phyloP scores from a whole-genome alignment of 2,113 vertebrate genomes.

The Cricetomys ansorgei region DNA sequence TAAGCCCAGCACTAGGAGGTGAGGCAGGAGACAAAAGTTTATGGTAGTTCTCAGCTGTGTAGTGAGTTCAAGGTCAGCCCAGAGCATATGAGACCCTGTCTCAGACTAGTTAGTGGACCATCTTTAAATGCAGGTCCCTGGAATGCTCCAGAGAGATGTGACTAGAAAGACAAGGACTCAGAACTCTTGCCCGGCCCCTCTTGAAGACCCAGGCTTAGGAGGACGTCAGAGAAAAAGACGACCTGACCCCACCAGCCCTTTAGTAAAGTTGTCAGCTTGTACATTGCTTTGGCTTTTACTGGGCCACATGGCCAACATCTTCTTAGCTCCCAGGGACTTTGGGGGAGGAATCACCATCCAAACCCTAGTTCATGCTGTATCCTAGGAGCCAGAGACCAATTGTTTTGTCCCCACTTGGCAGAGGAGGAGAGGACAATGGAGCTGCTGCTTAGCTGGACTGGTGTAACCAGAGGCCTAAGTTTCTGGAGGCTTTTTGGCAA shows the following conservation, averaged over 20 bases:
- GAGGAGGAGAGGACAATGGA: neutral
- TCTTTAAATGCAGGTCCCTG: neutral
- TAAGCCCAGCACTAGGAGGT: neutral
- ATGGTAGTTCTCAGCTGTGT: neutral
- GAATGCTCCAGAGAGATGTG: neutral
- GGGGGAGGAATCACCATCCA: neutral
- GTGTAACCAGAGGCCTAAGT: neutral
- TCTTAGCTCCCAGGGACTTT: neutral
- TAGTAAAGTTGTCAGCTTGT: neutral
- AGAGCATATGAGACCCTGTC: neutral
- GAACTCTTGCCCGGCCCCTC: rapidly evolving
- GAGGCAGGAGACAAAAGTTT: neutral
- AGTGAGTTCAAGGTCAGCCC: neutral
- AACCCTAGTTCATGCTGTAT: neutral
- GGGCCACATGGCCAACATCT: neutral
- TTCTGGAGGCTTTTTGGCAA: conserved; percentile 12
- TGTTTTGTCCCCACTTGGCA: neutral
- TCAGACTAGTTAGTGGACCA: neutral
- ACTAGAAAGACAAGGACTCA: neutral
- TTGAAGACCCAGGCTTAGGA: neutral
- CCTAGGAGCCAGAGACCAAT: neutral
- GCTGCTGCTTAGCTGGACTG: neutral
- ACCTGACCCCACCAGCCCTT: neutral
- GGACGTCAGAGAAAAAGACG: neutral
- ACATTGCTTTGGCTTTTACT: neutral